Conservation (phyloP, 2,888 invertebrate genomes). For the Amorpha juglandis region DNA sequence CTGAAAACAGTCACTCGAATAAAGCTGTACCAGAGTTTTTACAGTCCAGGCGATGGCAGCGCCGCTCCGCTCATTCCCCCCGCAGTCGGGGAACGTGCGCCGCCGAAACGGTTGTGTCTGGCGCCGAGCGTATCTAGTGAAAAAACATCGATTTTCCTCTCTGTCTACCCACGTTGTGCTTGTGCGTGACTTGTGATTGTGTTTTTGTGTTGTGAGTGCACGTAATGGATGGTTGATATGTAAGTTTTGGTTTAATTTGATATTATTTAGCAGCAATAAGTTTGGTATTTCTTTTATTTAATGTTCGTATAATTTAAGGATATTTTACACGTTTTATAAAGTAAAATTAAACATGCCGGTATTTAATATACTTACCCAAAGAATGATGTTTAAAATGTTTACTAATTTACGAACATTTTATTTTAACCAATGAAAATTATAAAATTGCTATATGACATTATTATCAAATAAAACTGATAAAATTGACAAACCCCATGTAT, state of each 20-base stretch:
- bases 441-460: no score
- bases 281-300: background rate
- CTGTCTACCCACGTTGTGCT: constrained; percentile 18
- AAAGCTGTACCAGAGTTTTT: background rate
- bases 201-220: constrained; percentile 13
- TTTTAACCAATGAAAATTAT: no score
- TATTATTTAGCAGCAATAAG: background rate
- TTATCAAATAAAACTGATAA: no score
- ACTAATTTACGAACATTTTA: no score
- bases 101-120: constrained; percentile 19
- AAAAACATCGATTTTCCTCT: constrained; percentile 26
- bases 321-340: no score
- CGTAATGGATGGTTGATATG: constrained; percentile 16
- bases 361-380: no score
- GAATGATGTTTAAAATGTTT: no score
- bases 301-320: no score
- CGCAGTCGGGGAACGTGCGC: constrained; percentile 27
- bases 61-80: constrained; percentile 19
- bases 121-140: constrained; percentile 1
- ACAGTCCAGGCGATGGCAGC: constrained; percentile 19
- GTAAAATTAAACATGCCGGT: no score
- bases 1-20: background rate
- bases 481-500: no score
- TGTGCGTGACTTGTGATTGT: constrained; percentile 24
- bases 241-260: constrained; percentile 10